These are phyloP conservation scores for Helostoma temminkii DNA, from an alignment of 2,797 vertebrate species.

Conservation along the genomic window DNA sequence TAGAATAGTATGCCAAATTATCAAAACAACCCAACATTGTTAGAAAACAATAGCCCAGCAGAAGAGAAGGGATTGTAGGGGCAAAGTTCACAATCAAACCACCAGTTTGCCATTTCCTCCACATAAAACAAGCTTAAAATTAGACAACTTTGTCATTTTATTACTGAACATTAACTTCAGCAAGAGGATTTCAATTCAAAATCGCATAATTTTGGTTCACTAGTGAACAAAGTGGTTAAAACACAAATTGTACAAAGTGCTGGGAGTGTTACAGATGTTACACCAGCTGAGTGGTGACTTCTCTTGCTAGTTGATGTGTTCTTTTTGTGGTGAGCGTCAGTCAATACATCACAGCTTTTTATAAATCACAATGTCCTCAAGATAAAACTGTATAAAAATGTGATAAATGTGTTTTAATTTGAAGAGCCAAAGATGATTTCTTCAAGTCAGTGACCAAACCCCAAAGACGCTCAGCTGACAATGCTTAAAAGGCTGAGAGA, in stretches of 20 bases:
- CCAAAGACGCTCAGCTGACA: too few species aligned
- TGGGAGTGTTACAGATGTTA: background rate
- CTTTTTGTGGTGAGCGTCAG: background rate
- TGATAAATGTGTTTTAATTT: too few species aligned
- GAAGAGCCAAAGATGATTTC: too few species aligned
- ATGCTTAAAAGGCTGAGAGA: too few species aligned
- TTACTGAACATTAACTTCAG: background rate
- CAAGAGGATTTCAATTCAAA: background rate
- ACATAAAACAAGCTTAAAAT: constrained; percentile 22
- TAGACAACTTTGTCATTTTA: background rate
- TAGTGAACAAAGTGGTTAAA: background rate
- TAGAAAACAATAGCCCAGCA: constrained; percentile 55
- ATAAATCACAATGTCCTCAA: background rate
- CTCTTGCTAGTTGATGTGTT: background rate
- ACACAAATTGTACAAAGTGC: background rate
- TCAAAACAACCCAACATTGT: constrained; percentile 62
- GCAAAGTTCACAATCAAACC: constrained; percentile 62
- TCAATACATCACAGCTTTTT: background rate
- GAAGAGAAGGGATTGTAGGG: constrained; percentile 52
- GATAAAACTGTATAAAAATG: background rate
- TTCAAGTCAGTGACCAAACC: too few species aligned
- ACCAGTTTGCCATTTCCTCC: constrained; percentile 25
- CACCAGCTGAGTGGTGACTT: background rate
- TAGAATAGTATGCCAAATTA: constrained; percentile 14
- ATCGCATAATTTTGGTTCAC: background rate